phyloP scores from a whole-genome alignment of 2,113 vertebrate genomes.

The Cyprinodon brontotheroides region DNA sequence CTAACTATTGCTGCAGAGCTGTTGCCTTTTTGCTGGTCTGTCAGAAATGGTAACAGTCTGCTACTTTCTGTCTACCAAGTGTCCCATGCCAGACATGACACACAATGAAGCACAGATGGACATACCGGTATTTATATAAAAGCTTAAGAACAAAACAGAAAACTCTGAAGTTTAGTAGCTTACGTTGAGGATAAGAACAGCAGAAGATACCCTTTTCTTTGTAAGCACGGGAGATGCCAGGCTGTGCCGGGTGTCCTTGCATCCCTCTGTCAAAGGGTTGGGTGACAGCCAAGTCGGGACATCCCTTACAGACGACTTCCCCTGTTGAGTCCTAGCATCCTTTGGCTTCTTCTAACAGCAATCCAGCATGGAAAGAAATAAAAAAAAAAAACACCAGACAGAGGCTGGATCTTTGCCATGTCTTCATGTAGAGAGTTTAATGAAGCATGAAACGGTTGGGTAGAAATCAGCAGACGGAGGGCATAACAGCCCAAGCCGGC shows the following conservation, averaged over 20 bases:
- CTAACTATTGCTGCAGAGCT: neutral
- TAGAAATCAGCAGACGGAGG: slow-evolving; percentile 1
- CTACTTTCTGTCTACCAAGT: neutral
- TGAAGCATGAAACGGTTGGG: slow-evolving; percentile 39
- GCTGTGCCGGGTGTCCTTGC: slow-evolving; percentile 3
- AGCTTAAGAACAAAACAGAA: neutral
- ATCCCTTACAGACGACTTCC: slow-evolving; percentile 22
- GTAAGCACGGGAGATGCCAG: slow-evolving; percentile 2
- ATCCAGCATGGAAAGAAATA: slow-evolving; percentile 24
- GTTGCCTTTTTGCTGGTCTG: neutral
- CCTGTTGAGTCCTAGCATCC: slow-evolving; percentile 48
- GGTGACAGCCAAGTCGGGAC: slow-evolving; percentile 29
- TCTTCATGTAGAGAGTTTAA: slow-evolving; percentile 51
- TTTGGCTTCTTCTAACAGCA: slow-evolving; percentile 41
- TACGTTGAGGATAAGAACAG: slow-evolving; percentile 19
- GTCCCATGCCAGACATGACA: neutral
- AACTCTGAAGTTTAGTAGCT: slow-evolving; percentile 21
- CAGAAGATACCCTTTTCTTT: slow-evolving; percentile 11
- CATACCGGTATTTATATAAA: neutral
- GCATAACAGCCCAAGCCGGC: slow-evolving; percentile 12
- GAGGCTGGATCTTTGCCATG: slow-evolving; percentile 53
- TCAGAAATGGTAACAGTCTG: neutral
- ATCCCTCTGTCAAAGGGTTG: slow-evolving; percentile 11
- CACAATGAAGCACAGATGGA: neutral
- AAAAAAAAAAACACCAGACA: slow-evolving; percentile 30